phyloP scores from a whole-genome alignment of 2,113 vertebrate species.

The Stigmatopora argus region DNA sequence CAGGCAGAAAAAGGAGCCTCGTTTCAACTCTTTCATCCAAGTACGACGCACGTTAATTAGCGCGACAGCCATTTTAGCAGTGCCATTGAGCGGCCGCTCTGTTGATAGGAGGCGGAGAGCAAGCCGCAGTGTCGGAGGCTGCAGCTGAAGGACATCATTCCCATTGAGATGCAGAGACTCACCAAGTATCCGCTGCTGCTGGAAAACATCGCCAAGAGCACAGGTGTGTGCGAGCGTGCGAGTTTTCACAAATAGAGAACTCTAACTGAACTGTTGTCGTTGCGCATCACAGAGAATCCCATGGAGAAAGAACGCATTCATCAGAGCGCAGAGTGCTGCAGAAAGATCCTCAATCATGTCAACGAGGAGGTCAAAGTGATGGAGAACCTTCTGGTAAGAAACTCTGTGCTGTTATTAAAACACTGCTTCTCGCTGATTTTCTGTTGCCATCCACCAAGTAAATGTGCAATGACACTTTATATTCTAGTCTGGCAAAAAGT shows the following conservation, averaged over 20 bases:
- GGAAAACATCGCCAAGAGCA: conserved; percentile 82
- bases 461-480: no score
- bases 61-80: background rate
- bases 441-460: no score
- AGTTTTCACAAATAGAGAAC: background rate
- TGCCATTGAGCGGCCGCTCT: background rate
- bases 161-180: conserved; percentile 87
- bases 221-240: conserved; percentile 53
- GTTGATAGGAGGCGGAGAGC: conserved; percentile 83
- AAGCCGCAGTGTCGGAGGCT: conserved; percentile 81
- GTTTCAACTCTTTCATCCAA: conserved; percentile 83
- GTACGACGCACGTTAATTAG: conserved; percentile 27
- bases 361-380: conserved; percentile 84
- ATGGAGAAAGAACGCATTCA: conserved; percentile 58
- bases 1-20: conserved; percentile 78
- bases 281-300: conserved; percentile 45
- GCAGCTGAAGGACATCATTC: conserved; percentile 91
- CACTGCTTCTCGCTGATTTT: no score
- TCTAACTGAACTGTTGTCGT: background rate
- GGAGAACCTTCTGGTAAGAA: conserved; percentile 85
- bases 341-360: conserved; percentile 85
- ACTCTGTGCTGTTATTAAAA: background rate
- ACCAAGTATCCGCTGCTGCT: conserved; percentile 88
- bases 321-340: conserved; percentile 80
- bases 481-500: no score